phyloP scores from a whole-genome alignment of 2,888 invertebrate genomes.

The Epirrhoe alternata region DNA sequence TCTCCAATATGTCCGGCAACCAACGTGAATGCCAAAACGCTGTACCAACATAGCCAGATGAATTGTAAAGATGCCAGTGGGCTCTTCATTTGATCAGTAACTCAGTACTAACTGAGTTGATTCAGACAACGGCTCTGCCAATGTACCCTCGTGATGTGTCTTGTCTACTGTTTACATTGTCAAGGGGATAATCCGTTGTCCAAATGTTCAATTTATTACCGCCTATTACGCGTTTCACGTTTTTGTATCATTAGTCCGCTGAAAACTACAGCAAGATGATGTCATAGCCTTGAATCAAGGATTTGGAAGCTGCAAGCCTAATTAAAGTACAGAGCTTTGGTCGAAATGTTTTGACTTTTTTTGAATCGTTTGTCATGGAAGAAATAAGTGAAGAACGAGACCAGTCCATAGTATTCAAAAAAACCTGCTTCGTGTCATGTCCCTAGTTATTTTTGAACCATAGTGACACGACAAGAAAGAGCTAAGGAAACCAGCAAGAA shows the following conservation, averaged over 20 bases:
- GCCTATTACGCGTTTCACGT: not conserved
- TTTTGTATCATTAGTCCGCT: not conserved
- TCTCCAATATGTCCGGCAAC: constrained; percentile 18
- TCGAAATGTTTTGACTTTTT: too few relatives aligned
- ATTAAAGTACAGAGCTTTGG: not conserved
- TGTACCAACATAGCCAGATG: constrained; percentile 29
- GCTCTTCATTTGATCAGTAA: constrained; percentile 33
- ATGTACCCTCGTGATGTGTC: constrained; percentile 32
- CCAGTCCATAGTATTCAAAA: too few relatives aligned
- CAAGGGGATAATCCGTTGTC: constrained; percentile 23
- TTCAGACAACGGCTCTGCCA: constrained; percentile 44
- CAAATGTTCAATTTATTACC: constrained; percentile 14
- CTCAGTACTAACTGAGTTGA: too few relatives aligned
- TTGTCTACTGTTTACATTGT: constrained; percentile 29
- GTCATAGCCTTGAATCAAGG: not conserved
- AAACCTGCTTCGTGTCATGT: too few relatives aligned
- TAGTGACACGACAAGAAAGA: too few relatives aligned
- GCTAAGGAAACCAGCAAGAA: too few relatives aligned
- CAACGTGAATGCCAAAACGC: constrained; percentile 28
- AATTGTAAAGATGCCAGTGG: constrained; percentile 33
- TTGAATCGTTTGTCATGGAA: too few relatives aligned
- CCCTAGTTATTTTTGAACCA: too few relatives aligned
- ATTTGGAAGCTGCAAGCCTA: not conserved
- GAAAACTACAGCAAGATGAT: not conserved
- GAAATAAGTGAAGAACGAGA: too few relatives aligned